phyloP scores from a whole-genome alignment of 2,113 vertebrate genomes.

The Pholis gunnellus region DNA sequence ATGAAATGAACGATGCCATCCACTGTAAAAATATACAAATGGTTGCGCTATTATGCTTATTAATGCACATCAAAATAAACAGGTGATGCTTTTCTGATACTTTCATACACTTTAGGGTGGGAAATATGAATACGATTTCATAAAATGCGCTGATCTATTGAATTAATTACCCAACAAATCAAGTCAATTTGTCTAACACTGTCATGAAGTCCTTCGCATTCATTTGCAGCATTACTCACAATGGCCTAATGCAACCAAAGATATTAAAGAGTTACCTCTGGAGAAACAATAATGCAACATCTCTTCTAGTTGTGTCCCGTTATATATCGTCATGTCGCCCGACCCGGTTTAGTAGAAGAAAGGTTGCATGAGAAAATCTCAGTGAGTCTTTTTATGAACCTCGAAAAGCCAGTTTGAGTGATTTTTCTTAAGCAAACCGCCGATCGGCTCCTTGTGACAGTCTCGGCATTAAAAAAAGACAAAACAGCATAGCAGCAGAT shows the following conservation, averaged over 20 bases:
- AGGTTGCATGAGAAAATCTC: not conserved
- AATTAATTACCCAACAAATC: constrained; percentile 18
- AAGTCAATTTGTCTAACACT: constrained; percentile 11
- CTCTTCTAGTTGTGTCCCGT: not conserved
- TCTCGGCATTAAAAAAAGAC: constrained; percentile 25
- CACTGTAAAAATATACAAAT: constrained; percentile 29
- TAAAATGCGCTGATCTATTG: not conserved
- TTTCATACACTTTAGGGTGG: not conserved
- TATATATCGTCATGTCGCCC: not conserved
- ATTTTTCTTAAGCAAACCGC: not conserved
- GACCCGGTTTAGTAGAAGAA: not conserved
- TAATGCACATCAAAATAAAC: constrained; percentile 53
- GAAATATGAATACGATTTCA: not conserved
- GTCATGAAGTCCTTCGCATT: constrained; percentile 37
- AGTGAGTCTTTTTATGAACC: constrained; percentile 11
- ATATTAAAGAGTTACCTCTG: not conserved
- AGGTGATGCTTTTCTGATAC: constrained; percentile 16
- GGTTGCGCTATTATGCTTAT: constrained; percentile 35
- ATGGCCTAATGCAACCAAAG: not conserved
- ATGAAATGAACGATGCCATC: constrained; percentile 36
- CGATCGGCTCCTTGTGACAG: constrained; percentile 17
- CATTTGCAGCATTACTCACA: constrained; percentile 24
- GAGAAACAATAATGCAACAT: constrained; percentile 10
- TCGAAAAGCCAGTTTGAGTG: constrained; percentile 22
- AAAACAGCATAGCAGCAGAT: constrained; percentile 46